These are phyloP conservation scores for Microcebus tavaratra DNA, from an alignment of 2,113 vertebrate genomes.

Conservation along the genomic window DNA sequence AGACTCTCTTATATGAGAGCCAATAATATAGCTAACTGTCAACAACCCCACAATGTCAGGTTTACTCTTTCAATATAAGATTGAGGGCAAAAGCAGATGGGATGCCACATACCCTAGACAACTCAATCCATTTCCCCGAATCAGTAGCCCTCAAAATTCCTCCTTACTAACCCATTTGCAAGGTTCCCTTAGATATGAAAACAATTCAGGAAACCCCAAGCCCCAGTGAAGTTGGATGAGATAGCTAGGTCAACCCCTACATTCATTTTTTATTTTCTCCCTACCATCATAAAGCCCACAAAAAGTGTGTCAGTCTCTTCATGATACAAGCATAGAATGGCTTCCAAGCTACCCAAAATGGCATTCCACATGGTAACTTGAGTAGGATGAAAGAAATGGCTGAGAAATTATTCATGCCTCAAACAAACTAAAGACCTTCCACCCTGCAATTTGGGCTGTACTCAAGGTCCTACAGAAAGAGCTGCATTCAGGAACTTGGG, in stretches of 20 bases:
- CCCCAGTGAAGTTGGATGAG: constrained; percentile 28
- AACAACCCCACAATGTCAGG: not conserved
- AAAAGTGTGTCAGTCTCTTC: constrained; percentile 15
- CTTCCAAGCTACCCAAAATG: constrained; percentile 14
- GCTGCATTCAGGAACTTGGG: constrained; percentile 61
- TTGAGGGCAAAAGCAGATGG: not conserved
- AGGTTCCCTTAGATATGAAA: constrained; percentile 19
- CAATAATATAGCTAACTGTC: not conserved
- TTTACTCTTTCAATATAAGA: not conserved
- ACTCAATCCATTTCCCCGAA: not conserved
- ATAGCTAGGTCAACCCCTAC: not conserved
- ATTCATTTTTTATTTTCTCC: constrained; percentile 17
- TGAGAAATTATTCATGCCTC: constrained; percentile 67
- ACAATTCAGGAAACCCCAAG: constrained; percentile 49
- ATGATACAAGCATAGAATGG: constrained; percentile 3
- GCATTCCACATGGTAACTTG: constrained; percentile 57
- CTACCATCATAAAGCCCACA: not conserved
- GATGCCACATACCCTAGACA: not conserved
- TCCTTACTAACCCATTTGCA: not conserved
- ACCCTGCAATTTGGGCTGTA: constrained; percentile 71
- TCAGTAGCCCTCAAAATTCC: constrained; percentile 18
- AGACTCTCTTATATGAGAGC: not conserved
- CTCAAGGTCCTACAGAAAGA: constrained; percentile 56
- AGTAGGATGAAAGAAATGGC: constrained; percentile 40
- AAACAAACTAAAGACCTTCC: constrained; percentile 48